Evolutionary conservation across 2,888 invertebrate species (phyloP).

Genomic region (Hypomecis punctinalis): DNA sequence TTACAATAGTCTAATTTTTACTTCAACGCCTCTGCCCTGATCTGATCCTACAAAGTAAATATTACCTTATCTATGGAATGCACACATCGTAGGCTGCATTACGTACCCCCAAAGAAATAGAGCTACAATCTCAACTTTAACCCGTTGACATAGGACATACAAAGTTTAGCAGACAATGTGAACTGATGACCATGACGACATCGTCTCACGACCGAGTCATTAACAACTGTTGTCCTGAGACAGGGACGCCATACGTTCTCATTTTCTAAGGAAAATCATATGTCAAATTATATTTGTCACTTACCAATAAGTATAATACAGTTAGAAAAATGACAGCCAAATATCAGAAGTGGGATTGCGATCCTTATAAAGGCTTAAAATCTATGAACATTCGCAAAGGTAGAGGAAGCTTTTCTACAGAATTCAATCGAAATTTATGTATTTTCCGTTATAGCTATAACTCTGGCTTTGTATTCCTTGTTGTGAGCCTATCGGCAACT

Average conservation of each 20-base stretch:
- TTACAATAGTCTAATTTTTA: conserved; percentile 22
- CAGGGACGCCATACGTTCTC: conserved; percentile 28
- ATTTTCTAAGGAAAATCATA: conserved; percentile 23
- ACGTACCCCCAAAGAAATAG: conserved; percentile 6
- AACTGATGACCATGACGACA: conserved; percentile 54
- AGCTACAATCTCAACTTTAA: conserved; percentile 14
- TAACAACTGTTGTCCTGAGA: conserved; percentile 57
- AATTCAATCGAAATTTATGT: no score
- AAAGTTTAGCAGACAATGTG: conserved; percentile 40
- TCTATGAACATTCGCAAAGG: no score
- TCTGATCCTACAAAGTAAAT: conserved; percentile 46
- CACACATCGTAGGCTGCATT: conserved; percentile 38
- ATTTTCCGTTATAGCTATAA: no score
- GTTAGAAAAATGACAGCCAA: no score
- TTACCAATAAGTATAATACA: no score
- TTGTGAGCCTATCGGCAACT: background rate
- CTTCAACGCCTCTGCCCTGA: background rate
- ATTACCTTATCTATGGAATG: conserved; percentile 74
- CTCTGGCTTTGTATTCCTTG: background rate
- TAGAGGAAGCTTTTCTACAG: no score
- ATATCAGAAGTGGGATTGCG: no score
- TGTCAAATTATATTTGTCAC: background rate
- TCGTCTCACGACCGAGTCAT: conserved; percentile 61
- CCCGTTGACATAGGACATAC: conserved; percentile 18
- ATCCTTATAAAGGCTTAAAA: no score